Evolutionary conservation across 2,797 vertebrate species (phyloP), one percentile per base, ranked within the genome.

Genomic region (Enteromius afrohamiltoni): DNA sequence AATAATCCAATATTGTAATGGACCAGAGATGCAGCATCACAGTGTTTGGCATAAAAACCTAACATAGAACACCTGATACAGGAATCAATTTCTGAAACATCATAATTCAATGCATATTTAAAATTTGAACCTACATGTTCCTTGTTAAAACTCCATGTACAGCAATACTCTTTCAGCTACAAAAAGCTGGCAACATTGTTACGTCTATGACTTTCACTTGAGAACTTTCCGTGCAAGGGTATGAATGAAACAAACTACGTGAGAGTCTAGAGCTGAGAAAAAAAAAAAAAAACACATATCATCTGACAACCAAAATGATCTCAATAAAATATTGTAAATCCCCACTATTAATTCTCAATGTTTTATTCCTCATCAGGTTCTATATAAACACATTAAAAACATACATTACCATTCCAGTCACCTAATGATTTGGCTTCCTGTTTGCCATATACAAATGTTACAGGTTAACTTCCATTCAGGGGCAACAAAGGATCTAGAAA

Each of bases 1-100:
- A 67, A 86, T 86, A 89, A 88, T 89, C 71, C 76, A 85, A 84
- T 88, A 88, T 79, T 74, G 71, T 85, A 85, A 88, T 85, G 80
- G 81, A 86, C 78, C 65, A 62, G 14, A 16, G 34, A 73, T 62
- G 34, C 37, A 60, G 62, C 80, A 82, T 71, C 64, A 83, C n/a
- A 45, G 71, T 69, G 65, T 87, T 80, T 83, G 80, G 65, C 23
- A 58, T 64, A 31, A 62, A 81, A 77, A 82, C 29, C 70, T 21
- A 83, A 79, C n/a, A 47, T 71, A 23, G 16, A 45, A 49, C 16
- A 73, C 47, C 11, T 62, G 40, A 79, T 34, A 23, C 26, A 40
- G 6, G 2, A 80, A 80, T 80, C 55, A 77, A 11, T 40, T 65
- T 29, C 7, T 26, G 14, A 70, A 70, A 67, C 14, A 53, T 79